Evolutionary conservation across 2,113 vertebrate genomes (phyloP), one percentile per base, ranked within the genome.

Genomic region (Pygoscelis adeliae): DNA sequence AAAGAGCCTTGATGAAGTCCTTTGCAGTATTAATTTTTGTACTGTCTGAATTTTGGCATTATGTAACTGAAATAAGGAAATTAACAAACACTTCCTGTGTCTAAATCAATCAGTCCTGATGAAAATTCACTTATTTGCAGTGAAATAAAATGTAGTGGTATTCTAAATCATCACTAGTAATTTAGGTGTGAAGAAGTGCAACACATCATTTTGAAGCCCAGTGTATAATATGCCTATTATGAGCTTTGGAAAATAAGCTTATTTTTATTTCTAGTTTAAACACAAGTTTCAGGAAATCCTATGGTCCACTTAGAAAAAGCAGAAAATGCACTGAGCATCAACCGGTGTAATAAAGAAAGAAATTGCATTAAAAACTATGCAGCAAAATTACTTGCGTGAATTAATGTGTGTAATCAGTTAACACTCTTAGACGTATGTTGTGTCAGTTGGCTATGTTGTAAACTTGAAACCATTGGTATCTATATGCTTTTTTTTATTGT

Each of bases 221-320:
- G 52, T 92, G 47, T 72, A 73, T 38, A 74, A 49, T 47, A 27
- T 27, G n/a, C 7, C 66, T 72, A 52, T 91, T 84, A 50, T 84
- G 52, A 82, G 63, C 56, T 79, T 89, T 65, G 87, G 53, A 73
- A 87, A 94, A 83, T 78, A 95, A 89, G 76, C 79, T 58, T 61
- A 56, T 49, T 91, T 95, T 78, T 83, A 94, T 86, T 83, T 92
- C 47, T 90, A 52, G 15, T 87, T 97, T 88, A 86, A 91, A 65
- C 58, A 91, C 34, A 72, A 88, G 36, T 77, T 93, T 62, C 67
- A 80, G 89, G 80, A 93, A 94, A 91, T 80, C 56, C 26, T 81
- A 8, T 84, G 15, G 59, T 79, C 66, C 56, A 22, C 83, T 94
- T 53, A 89, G n/a, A 76, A n/a, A 26, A 81, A 80, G 2, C 29